Evolutionary conservation across 2,888 invertebrate species (phyloP), one percentile per base, ranked within the genome.

Genomic region (Dynastes grantii): DNA sequence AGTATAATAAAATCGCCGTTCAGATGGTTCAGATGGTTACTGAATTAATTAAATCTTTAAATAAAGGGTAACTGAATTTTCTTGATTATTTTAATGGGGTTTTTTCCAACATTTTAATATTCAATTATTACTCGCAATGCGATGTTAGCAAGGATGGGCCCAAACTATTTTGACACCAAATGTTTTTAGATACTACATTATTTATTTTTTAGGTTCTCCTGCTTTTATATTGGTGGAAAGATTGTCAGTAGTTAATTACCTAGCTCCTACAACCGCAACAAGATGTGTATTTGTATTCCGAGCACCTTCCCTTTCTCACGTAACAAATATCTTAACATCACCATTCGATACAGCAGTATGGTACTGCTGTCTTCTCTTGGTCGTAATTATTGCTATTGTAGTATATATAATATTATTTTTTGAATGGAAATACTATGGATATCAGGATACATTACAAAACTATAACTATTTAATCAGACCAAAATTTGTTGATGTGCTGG

Each of bases 301-400:
- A 0, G 92, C 92, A 79, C 94, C 94, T 0, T 91, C 93, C 0
- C 88, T 94, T 0, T 92, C 94, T 0, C 90, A 92, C 77, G 90
- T 93, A 4, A 90, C 91, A 76, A 94, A 94, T 83, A 92, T 94
- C 83, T 94, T 93, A 87, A 88, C 91, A 0, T 86, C 93, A 1
- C 94, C 94, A 0, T 94, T 94, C 86, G 90, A 91, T 3, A 89
- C 87, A 0, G 87, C 89, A 0, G 94, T 94, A 0, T 94, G 94
- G 94, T 83, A 92, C 61, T 90, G 91, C 0, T 90, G 91, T 64
- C 89, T 90, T 11, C n/a, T 81, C 1, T 81, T 82, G 0, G 55
- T 85, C 2, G 81, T 84, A 2, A 80, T 86, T 0, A 67, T 85
- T 37, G 65, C 80, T 3, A 32, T 82, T 8, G 80, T 83, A 1